A percentile compares a stretch with the other conserved stretches of the same genome.
Conservation (phyloP, 2,888 invertebrate genomes). For the Tiliacea citrago region DNA sequence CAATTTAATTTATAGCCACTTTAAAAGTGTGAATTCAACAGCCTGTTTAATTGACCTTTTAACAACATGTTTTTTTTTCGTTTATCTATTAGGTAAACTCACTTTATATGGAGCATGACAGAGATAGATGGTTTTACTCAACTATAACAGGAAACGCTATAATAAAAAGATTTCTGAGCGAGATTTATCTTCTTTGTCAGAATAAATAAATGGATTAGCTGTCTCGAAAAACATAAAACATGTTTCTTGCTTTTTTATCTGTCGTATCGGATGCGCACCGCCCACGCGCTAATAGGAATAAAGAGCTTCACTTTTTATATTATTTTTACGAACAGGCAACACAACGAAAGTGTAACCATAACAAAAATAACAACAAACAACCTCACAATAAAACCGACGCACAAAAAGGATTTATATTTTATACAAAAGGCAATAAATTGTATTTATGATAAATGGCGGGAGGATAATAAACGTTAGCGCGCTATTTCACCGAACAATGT, state of each 20-base stretch:
- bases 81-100: slow-evolving; percentile 24
- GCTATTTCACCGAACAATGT: slow-evolving; percentile 60
- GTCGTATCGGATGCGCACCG: slow-evolving; percentile 46
- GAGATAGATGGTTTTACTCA: slow-evolving; percentile 41
- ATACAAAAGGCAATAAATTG: slow-evolving; percentile 59
- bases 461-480: slow-evolving; percentile 53
- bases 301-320: slow-evolving; percentile 51
- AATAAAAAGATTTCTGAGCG: slow-evolving; percentile 46
- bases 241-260: slow-evolving; percentile 53
- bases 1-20: slow-evolving; percentile 15
- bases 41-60: slow-evolving; percentile 24
- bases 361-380: slow-evolving; percentile 56
- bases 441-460: slow-evolving; percentile 60
- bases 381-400: slow-evolving; percentile 42
- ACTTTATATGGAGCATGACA: slow-evolving; percentile 43
- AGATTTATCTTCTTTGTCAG: slow-evolving; percentile 66
- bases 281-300: slow-evolving; percentile 60
- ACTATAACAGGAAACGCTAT: slow-evolving; percentile 51
- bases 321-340: slow-evolving; percentile 54
- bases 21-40: slow-evolving; percentile 39
- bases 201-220: slow-evolving; percentile 66
- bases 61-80: slow-evolving; percentile 2
- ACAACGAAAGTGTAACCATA: slow-evolving; percentile 51
- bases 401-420: slow-evolving; percentile 53
- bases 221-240: slow-evolving; percentile 57